A percentile compares a stretch with the other conserved stretches of the same genome.
These are phyloP conservation scores for Podarcis lilfordi DNA, from an alignment of 2,797 vertebrate genomes.

Conservation along the genomic window DNA sequence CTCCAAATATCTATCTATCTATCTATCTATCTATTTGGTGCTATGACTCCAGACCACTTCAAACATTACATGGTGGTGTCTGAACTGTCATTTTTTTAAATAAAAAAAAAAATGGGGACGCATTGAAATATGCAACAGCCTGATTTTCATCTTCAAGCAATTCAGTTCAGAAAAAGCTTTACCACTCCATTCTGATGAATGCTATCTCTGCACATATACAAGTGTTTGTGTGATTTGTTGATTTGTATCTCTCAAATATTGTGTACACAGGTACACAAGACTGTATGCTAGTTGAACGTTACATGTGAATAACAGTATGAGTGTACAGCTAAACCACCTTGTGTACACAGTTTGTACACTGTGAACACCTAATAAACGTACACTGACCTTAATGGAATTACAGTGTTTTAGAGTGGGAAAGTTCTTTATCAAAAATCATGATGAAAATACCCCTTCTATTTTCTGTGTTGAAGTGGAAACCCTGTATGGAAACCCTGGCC, in stretches of 20 bases:
- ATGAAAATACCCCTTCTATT: background rate
- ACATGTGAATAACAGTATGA: background rate
- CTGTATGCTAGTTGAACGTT: too few species aligned
- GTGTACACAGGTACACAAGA: too few species aligned
- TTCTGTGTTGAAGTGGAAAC: background rate
- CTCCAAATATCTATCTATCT: too few species aligned
- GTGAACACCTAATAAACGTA: too few species aligned
- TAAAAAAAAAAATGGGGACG: background rate
- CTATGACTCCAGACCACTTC: background rate
- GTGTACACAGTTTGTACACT: too few species aligned
- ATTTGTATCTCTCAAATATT: too few species aligned
- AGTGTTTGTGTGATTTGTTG: too few species aligned
- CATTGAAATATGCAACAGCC: background rate
- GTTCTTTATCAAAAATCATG: background rate
- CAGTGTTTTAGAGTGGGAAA: background rate
- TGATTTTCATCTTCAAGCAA: background rate
- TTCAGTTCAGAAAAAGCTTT: background rate
- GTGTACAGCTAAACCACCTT: too few species aligned
- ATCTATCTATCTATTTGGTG: too few species aligned
- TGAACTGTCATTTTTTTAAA: background rate
- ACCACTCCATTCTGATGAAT: background rate
- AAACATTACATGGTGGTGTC: background rate
- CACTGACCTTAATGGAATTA: background rate
- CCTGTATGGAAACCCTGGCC: fast-evolving
- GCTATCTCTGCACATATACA: too few species aligned